Base-by-base conservation (phyloP, 2,113 vertebrate species). In the Colius striatus region DNA sequence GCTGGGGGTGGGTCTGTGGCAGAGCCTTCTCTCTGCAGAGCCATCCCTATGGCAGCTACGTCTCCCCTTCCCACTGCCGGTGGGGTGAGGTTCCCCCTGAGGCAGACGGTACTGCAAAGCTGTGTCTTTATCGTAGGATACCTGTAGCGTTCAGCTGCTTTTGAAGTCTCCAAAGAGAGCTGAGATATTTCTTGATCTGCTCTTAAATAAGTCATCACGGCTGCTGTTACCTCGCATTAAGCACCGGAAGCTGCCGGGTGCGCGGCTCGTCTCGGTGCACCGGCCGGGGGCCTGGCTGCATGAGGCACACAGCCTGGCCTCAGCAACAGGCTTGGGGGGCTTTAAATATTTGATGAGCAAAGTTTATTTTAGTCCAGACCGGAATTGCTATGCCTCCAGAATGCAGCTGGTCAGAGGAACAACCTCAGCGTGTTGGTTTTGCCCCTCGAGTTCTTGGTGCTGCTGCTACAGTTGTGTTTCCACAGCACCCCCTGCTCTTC, bases 121-220 rank as follows among this genome's bases (percentile, higher is more conserved):
- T 84, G 36, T 27, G 11, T 73, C 84, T 97, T 97, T 92, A 94
- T 95, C 58, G 38, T 84, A 93, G 54, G 85, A 92, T 96, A 80
- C 68, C 1, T 30, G 68, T 67, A 85, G 93, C 16, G 25, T 81
- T 89, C 84, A 34, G 71, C 71, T 86, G 84, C 93, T 97, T 97
- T 97, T 87, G 84, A 97, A 96, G 93, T 90, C 87, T 97, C 92
- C 76, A 66, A 95, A 90, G 93, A 87, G 83, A 93, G 50, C 51
- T 38, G 78, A 84, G 94, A 61, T 96, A 65, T 92, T 89, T 96
- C 96, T 95, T 97, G 92, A 96, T 97, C 92, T 95, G 71, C 90
- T 96, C 62, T 97, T 97, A 87, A 97, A 97, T 96, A 94, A 97
- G 93, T 97, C 94, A 97, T 96, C 1, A 34, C 29, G 51, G 0